Percentiles rank a stretch among this genome's conserved stretches.
Evolutionary conservation across 2,797 vertebrate species (phyloP).

Genomic region (Champsocephalus gunnari): DNA sequence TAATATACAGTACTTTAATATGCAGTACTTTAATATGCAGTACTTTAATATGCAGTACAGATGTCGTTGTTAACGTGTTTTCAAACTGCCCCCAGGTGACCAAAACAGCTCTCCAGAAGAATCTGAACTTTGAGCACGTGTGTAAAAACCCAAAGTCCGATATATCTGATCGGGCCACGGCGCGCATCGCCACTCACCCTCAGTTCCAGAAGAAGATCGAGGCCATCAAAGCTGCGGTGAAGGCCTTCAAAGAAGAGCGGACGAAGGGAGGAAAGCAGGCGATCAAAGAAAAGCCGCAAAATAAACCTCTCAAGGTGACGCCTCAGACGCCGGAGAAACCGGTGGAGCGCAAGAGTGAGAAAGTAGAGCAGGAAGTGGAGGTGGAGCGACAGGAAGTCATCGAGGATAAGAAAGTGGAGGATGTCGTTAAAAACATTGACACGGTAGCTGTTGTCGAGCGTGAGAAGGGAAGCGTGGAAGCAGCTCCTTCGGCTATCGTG

Average conservation of each 20-base stretch:
- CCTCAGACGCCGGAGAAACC: conserved; percentile 17
- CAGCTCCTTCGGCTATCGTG: conserved; percentile 1
- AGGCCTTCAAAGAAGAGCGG: conserved; percentile 82
- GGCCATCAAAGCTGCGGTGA: conserved; percentile 83
- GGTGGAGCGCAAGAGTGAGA: background rate
- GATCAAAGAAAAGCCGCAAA: conserved; percentile 39
- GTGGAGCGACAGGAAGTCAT: conserved; percentile 10
- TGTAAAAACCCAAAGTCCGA: conserved; percentile 89
- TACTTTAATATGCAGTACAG: too few relatives aligned
- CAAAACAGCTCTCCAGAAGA: conserved; percentile 89
- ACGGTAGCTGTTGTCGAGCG: conserved; percentile 1
- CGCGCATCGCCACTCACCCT: conserved; percentile 90
- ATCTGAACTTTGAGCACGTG: conserved; percentile 89
- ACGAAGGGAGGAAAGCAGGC: conserved; percentile 16
- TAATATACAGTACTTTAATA: too few relatives aligned
- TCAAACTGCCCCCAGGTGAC: conserved; percentile 81
- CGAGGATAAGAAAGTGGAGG: conserved; percentile 4
- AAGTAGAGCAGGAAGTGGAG: conserved; percentile 1
- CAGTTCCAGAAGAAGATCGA: conserved; percentile 89
- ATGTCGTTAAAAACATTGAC: conserved; percentile 12
- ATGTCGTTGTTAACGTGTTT: background rate
- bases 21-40: too few relatives aligned
- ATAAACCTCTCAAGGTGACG: conserved; percentile 10
- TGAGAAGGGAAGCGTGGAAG: background rate
- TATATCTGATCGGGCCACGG: conserved; percentile 87